phyloP scores from a whole-genome alignment of 2,888 invertebrate genomes.

The Hipparchia sbordonii region DNA sequence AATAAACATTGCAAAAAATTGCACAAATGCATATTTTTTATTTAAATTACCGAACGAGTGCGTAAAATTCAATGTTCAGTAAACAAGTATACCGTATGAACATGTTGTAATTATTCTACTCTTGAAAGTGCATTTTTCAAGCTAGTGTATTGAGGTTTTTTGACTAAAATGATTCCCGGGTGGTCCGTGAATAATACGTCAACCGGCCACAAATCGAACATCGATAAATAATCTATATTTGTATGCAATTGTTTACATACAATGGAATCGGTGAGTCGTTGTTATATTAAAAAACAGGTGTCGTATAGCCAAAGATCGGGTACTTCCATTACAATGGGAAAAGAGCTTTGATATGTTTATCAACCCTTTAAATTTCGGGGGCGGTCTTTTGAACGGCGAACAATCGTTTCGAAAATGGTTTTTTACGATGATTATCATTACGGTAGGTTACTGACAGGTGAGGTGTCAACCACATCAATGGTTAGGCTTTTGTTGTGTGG shows the following conservation, averaged over 20 bases:
- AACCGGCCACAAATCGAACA: constrained; percentile 57
- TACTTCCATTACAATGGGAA: constrained; percentile 50
- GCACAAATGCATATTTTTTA: too few relatives aligned
- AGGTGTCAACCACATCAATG: constrained; percentile 75
- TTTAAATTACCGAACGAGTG: too few relatives aligned
- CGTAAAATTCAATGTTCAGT: too few relatives aligned
- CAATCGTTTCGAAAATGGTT: constrained; percentile 73
- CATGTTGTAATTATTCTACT: too few relatives aligned
- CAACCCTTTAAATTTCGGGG: constrained; percentile 73
- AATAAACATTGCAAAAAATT: too few relatives aligned
- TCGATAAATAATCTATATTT: constrained; percentile 77
- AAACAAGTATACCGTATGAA: too few relatives aligned
- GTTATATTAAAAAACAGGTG: constrained; percentile 75
- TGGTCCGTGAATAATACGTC: constrained; percentile 67
- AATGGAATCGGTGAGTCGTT: constrained; percentile 64
- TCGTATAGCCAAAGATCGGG: constrained; percentile 53
- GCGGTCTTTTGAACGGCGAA: constrained; percentile 64
- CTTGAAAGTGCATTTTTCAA: background rate
- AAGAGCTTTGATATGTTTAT: constrained; percentile 79
- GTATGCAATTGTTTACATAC: constrained; percentile 67
- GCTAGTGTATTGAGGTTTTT: background rate
- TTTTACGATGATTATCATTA: constrained; percentile 70
- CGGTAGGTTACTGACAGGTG: constrained; percentile 78
- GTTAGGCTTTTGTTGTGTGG: constrained; percentile 51
- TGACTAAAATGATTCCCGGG: constrained; percentile 47